Base-by-base conservation (phyloP, 2,888 invertebrate species). In the Stratiomys singularior region DNA sequence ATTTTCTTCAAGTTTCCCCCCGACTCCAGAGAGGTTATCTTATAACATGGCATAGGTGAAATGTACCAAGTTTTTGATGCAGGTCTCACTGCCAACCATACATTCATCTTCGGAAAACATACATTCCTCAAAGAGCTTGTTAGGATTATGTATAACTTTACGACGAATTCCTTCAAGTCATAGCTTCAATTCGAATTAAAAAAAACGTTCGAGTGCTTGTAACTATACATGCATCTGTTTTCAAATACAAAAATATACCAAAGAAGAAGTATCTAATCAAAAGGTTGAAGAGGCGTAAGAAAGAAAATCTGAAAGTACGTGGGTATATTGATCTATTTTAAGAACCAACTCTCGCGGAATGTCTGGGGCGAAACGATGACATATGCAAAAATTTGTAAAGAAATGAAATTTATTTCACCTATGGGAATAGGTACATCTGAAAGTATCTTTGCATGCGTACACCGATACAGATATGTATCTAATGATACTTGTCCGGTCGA, bases 301-400 rank as follows among this genome's bases (percentile, higher is more conserved):
- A 27, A 7, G 64, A 28, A 30, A 13, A 64, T 15, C 64, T 21
- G 18, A 25, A 18, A 25, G 25, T 25, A 60, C 60, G 13, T 30
- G 25, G 64, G 28, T 9, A 28, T 13, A 28, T 27, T 67, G 21
- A 67, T 67, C 67, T 67, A 67, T 67, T 67, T 67, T 67, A 67
- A 67, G 67, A 67, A 67, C 23, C 3, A 11, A 37, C 37, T 37
- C 23, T 67, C 44, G 67, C 46, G 15, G n/a, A 67, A 44, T 9
- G 37, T 23, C 64, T 11, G n/a, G 30, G 23, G 25, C 58, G 28
- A 64, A 64, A 28, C 64, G 64, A 64, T 64, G 64, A 64, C 64
- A 64, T 64, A 64, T 64, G 64, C 64, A 64, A 64, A 64, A 30
- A 27, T 64, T 64, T 23, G 3, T 13, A 28, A 64, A 64, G 64